These are phyloP conservation scores for Poecilia wingei DNA, from an alignment of 2,797 vertebrate species.

Conservation along the genomic window DNA sequence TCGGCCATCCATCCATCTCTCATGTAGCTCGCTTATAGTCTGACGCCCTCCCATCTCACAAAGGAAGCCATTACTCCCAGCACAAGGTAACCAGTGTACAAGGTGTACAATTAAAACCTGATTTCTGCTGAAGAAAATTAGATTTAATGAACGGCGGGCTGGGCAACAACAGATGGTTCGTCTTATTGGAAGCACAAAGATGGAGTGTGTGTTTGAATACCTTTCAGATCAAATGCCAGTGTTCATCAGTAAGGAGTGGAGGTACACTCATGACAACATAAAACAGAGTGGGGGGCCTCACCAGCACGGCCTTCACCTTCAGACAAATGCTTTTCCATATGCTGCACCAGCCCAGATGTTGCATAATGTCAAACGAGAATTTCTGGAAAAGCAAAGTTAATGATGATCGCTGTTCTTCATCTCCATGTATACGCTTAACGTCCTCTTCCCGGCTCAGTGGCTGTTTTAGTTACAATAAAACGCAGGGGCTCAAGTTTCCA, in stretches of 20 bases:
- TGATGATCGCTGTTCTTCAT: not conserved
- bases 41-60: constrained; percentile 59
- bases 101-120: constrained; percentile 80
- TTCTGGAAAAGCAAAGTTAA: constrained; percentile 16
- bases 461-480: constrained; percentile 49
- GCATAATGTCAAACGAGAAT: constrained; percentile 48
- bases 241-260: constrained; percentile 81
- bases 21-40: constrained; percentile 34
- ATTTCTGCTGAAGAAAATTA: constrained; percentile 78
- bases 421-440: not conserved
- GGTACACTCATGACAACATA: constrained; percentile 72
- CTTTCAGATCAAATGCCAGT: constrained; percentile 84
- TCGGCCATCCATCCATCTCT: constrained; percentile 49
- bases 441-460: constrained; percentile 13
- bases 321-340: constrained; percentile 46
- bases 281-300: constrained; percentile 56
- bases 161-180: constrained; percentile 81
- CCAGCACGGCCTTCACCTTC: constrained; percentile 52
- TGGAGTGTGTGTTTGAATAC: constrained; percentile 79
- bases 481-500: constrained; percentile 66
- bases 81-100: constrained; percentile 38
- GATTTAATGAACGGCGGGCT: constrained; percentile 80
- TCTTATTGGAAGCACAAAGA: constrained; percentile 82
- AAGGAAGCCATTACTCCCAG: constrained; percentile 66
- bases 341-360: constrained; percentile 58